A percentile compares a stretch with the other conserved stretches of the same genome.
phyloP scores from a whole-genome alignment of 2,797 vertebrate genomes.

The Diplodus sargus region DNA sequence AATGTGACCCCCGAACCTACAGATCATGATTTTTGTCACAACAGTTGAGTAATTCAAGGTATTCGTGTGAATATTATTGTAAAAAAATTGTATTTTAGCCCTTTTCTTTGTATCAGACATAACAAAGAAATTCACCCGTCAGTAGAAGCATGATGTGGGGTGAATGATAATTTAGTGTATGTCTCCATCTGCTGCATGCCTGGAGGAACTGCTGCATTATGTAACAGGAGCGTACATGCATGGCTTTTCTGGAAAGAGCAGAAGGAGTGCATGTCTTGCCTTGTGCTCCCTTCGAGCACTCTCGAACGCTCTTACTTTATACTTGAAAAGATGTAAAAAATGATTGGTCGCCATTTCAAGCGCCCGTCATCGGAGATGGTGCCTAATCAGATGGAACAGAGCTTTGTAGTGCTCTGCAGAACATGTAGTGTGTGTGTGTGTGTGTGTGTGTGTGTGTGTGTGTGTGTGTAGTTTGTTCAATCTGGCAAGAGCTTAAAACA shows the following conservation, averaged over 20 bases:
- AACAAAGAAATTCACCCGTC: constrained; percentile 72
- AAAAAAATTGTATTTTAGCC: constrained; percentile 23
- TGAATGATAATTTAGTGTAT: constrained; percentile 62
- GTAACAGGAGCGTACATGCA: constrained; percentile 27
- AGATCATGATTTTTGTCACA: background rate
- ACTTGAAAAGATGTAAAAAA: background rate
- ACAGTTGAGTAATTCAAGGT: too few species aligned
- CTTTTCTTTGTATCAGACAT: constrained; percentile 67
- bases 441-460: background rate
- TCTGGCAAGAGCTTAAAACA: background rate
- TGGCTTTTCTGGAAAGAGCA: background rate
- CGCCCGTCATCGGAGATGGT: background rate
- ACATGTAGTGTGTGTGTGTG: background rate
- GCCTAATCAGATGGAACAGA: background rate
- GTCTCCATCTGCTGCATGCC: constrained; percentile 75
- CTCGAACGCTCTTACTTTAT: background rate
- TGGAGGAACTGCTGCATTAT: constrained; percentile 53
- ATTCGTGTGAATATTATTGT: background rate
- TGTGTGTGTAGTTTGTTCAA: background rate
- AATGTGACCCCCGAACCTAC: background rate
- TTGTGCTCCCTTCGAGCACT: constrained; percentile 16
- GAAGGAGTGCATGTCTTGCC: background rate
- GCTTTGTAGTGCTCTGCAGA: background rate
- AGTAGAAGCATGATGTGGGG: constrained; percentile 15
- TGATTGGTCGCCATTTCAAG: background rate